Evolutionary conservation across 2,888 invertebrate genomes (phyloP).

Genomic region (Ophioninae sp.): DNA sequence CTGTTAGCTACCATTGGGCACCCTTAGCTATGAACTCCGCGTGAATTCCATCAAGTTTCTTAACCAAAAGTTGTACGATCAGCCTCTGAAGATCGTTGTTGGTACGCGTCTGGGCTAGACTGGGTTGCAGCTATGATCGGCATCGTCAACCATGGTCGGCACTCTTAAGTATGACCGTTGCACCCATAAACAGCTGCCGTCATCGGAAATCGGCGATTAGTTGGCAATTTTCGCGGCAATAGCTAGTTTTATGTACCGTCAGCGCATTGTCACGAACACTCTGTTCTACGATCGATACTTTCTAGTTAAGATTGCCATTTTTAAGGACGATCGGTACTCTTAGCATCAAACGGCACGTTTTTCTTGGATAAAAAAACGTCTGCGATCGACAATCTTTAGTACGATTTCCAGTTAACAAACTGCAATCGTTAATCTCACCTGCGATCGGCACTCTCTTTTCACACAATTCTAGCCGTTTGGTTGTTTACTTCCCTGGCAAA

Average conservation of each 20-base stretch:
- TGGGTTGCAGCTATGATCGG: background rate
- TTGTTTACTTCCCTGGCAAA: background rate
- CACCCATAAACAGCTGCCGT: background rate
- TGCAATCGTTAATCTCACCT: too few species aligned
- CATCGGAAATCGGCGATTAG: background rate
- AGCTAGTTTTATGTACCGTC: background rate
- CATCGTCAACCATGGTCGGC: background rate
- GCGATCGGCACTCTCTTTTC: background rate
- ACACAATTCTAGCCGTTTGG: background rate
- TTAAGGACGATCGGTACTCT: background rate
- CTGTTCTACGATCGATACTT: background rate
- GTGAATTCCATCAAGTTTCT: too few species aligned
- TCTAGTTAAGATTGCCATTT: background rate
- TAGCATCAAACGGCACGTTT: background rate
- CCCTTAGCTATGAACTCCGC: background rate
- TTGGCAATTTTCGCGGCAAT: background rate
- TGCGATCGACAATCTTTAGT: too few species aligned
- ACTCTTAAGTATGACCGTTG: background rate
- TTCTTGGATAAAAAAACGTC: background rate
- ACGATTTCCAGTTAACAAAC: too few species aligned
- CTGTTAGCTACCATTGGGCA: background rate
- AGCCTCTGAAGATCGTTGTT: too few species aligned
- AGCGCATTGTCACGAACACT: background rate
- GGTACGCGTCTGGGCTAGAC: too few species aligned
- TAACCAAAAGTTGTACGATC: too few species aligned